A percentile compares a stretch with the other conserved stretches of the same genome.
Evolutionary conservation across 2,888 invertebrate genomes (phyloP).

Genomic region (Campopleginae sp.): DNA sequence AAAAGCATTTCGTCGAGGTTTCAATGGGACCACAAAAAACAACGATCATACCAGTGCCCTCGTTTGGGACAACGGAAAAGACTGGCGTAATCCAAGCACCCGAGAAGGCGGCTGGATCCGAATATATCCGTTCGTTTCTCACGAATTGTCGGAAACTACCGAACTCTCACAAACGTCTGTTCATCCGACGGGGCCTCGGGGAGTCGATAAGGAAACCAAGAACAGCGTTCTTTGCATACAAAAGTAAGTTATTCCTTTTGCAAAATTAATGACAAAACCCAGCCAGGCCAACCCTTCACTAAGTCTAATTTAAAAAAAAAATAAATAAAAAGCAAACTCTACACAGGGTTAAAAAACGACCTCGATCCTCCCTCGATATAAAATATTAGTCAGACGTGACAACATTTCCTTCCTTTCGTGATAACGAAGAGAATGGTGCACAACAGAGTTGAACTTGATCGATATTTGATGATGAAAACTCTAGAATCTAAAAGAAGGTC

Average conservation of each 20-base stretch:
- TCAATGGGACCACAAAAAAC: constrained; percentile 87
- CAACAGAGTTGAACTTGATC: background rate
- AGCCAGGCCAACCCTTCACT: background rate
- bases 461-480: background rate
- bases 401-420: too few species aligned
- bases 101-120: constrained; percentile 91
- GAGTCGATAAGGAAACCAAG: constrained; percentile 80
- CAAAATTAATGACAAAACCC: background rate
- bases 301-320: background rate
- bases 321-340: background rate
- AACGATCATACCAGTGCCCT: constrained; percentile 86
- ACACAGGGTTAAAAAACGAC: background rate
- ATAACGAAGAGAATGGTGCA: background rate
- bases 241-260: constrained; percentile 74
- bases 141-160: constrained; percentile 69
- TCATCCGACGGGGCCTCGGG: constrained; percentile 72
- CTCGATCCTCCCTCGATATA: background rate
- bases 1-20: constrained; percentile 85
- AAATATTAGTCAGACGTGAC: too few species aligned
- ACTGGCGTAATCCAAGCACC: constrained; percentile 88
- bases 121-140: constrained; percentile 87
- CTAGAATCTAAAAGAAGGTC: background rate
- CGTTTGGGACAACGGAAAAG: constrained; percentile 89
- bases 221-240: constrained; percentile 79
- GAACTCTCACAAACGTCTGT: constrained; percentile 75